Conservation (phyloP, 2,888 invertebrate genomes). For the Napeogenes sylphis region DNA sequence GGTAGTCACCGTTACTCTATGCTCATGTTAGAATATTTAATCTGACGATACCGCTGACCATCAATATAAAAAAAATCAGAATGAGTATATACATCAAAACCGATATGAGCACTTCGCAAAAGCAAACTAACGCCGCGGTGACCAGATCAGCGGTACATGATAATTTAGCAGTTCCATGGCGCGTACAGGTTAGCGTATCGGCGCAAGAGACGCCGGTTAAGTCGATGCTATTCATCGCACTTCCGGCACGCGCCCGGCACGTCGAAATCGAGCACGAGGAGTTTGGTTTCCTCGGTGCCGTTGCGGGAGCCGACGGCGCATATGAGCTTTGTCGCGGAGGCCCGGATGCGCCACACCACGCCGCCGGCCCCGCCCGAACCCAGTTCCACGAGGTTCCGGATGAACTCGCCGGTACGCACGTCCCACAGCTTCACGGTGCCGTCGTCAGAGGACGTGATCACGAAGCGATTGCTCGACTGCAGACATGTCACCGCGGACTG, state of each 20-base stretch:
- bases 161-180: slow-evolving; percentile 61
- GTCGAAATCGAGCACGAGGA: slow-evolving; percentile 98
- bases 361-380: slow-evolving; percentile 98
- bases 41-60: slow-evolving; percentile 1
- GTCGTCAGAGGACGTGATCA: slow-evolving; percentile 99
- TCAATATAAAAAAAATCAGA: background rate
- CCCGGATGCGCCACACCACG: slow-evolving; percentile 97
- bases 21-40: slow-evolving; percentile 16
- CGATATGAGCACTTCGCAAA: background rate
- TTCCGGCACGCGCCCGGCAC: slow-evolving; percentile 83
- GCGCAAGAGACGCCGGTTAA: slow-evolving; percentile 68
- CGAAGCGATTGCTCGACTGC: slow-evolving; percentile 97
- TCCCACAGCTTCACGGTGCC: slow-evolving; percentile 99
- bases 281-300: slow-evolving; percentile 99
- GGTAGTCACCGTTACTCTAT: background rate
- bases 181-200: slow-evolving; percentile 69
- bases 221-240: slow-evolving; percentile 75
- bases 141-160: background rate
- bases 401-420: slow-evolving; percentile 96
- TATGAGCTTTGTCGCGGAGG: slow-evolving; percentile 96
- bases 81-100: slow-evolving; percentile 11
- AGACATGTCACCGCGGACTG: slow-evolving; percentile 99
- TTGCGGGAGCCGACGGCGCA: slow-evolving; percentile 99
- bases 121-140: too few relatives aligned
- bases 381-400: slow-evolving; percentile 95